Evolutionary conservation across 2,113 vertebrate genomes (phyloP).

Genomic region (Ageneiosus marmoratus): DNA sequence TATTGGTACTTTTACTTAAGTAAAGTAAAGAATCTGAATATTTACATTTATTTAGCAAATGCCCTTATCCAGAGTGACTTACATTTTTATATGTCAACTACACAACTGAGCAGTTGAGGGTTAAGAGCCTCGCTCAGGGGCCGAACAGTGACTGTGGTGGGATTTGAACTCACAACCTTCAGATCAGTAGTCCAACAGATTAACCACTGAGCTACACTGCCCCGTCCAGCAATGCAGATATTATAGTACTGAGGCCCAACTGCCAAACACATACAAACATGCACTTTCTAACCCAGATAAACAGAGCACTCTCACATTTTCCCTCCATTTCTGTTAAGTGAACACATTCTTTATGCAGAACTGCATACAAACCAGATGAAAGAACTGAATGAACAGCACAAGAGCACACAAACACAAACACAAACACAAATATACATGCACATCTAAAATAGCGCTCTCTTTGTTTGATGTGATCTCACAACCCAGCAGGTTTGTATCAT

Average conservation of each 20-base stretch:
- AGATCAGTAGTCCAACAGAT: no score
- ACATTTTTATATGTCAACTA: no score
- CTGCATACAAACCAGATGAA: slow-evolving; percentile 14
- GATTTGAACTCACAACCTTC: no score
- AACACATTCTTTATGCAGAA: slow-evolving; percentile 32
- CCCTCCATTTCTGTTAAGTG: neutral
- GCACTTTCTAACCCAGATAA: slow-evolving; percentile 1
- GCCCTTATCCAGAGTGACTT: no score
- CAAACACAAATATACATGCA: neutral
- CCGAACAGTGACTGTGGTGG: no score
- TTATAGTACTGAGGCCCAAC: neutral
- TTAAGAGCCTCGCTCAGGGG: no score
- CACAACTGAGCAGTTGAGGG: no score
- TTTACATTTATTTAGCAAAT: no score
- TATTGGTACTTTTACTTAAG: no score
- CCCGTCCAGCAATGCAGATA: no score
- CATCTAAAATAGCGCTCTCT: neutral
- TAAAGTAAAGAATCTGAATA: no score
- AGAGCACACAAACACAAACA: slow-evolving; percentile 4
- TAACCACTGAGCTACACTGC: no score
- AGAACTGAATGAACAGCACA: slow-evolving; percentile 32
- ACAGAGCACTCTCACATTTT: neutral
- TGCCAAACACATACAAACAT: neutral
- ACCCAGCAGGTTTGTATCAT: slow-evolving; percentile 50
- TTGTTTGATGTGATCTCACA: slow-evolving; percentile 48